Conservation (phyloP, 2,113 vertebrate genomes). For the Strigops habroptila region DNA sequence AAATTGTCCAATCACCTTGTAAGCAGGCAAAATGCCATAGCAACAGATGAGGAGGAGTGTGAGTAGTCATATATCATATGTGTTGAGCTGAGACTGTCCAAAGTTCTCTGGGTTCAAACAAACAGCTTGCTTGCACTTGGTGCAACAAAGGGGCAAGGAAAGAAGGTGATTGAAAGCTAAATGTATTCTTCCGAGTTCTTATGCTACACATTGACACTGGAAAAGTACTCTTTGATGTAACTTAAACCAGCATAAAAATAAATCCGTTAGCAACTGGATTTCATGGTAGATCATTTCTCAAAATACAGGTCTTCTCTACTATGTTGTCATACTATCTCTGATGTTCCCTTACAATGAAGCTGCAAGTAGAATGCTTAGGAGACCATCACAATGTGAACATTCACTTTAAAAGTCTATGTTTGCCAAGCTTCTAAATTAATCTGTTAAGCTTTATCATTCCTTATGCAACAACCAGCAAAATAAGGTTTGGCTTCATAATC, state of each 20-base stretch:
- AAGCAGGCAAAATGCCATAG: conserved; percentile 29
- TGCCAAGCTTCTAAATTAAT: not conserved
- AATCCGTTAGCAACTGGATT: not conserved
- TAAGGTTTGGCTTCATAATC: not conserved
- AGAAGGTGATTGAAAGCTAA: not conserved
- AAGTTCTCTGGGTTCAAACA: conserved; percentile 3
- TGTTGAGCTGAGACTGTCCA: conserved; percentile 7
- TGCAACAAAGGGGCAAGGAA: not conserved
- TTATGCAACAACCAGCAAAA: not conserved
- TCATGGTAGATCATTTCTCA: not conserved
- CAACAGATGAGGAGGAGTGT: conserved; percentile 49
- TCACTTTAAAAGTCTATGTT: not conserved
- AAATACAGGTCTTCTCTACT: not conserved
- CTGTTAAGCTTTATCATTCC: not conserved
- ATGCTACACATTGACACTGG: not conserved
- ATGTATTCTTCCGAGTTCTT: not conserved
- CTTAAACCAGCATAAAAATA: not conserved
- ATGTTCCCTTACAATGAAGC: not conserved
- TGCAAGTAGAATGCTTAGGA: not conserved
- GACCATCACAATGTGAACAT: not conserved
- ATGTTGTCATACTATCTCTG: not conserved
- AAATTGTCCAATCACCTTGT: conserved; percentile 12
- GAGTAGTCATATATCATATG: conserved; percentile 32
- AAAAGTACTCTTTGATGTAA: not conserved
- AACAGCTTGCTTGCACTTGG: not conserved